A percentile compares a stretch with the other conserved stretches of the same genome.
Conservation (phyloP, 2,797 vertebrate species). For the Hapalemur alaotrensis region DNA sequence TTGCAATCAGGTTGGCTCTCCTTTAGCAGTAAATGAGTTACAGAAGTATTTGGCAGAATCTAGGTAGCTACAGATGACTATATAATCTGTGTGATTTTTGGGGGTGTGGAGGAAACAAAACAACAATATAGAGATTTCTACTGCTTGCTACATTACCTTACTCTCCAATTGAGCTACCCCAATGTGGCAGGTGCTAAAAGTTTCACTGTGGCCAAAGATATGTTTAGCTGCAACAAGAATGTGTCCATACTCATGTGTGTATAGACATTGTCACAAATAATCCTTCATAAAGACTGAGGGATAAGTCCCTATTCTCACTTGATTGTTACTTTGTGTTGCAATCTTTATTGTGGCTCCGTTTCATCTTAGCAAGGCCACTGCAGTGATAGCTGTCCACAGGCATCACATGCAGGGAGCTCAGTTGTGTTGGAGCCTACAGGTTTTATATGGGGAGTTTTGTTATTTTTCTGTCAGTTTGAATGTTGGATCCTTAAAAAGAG, state of each 20-base stretch:
- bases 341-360: not conserved
- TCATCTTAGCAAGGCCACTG: not conserved
- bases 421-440: not conserved
- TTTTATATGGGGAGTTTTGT: not conserved
- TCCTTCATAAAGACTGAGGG: not conserved
- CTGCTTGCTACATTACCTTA: not conserved
- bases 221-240: not conserved
- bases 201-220: not conserved
- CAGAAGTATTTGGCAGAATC: conserved; percentile 75
- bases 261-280: not conserved
- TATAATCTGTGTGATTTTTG: conserved; percentile 45
- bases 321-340: not conserved
- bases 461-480: not conserved
- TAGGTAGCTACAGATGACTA: conserved; percentile 67
- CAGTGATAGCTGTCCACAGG: not conserved
- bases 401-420: not conserved
- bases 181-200: not conserved
- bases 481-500: not conserved
- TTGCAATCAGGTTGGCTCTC: conserved; percentile 66
- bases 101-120: no score
- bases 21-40: conserved; percentile 65
- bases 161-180: not conserved
- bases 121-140: not conserved
- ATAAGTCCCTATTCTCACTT: not conserved
- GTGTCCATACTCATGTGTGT: not conserved